Conservation (phyloP, 2,888 invertebrate genomes). For the Epirrita christyi region DNA sequence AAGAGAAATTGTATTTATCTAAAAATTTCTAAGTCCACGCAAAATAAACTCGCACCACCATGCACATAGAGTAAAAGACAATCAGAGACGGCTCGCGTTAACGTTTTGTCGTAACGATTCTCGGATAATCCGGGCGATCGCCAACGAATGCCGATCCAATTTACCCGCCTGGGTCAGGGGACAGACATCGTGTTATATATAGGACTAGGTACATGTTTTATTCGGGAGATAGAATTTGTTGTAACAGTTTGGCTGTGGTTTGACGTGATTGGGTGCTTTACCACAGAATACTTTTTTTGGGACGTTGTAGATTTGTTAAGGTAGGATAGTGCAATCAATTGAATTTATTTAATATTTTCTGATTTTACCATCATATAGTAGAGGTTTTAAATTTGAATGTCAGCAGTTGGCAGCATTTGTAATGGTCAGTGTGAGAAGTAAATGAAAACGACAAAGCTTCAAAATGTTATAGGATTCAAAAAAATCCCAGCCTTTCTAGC, state of each 20-base stretch:
- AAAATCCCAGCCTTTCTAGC: constrained; percentile 12
- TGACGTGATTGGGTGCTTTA: constrained; percentile 23
- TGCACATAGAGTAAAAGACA: constrained; percentile 55
- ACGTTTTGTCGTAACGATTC: constrained; percentile 51
- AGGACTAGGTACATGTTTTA: constrained; percentile 39
- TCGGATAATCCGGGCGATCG: constrained; percentile 48
- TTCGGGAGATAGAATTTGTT: constrained; percentile 38
- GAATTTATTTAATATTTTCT: no score
- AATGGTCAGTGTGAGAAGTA: no score
- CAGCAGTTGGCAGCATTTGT: no score
- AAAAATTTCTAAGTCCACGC: no score
- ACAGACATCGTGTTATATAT: constrained; percentile 24
- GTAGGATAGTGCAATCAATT: constrained; percentile 1
- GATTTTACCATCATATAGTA: no score
- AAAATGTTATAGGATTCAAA: neutral
- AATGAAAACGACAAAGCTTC: no score
- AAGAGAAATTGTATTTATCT: no score
- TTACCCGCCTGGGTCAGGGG: constrained; percentile 45
- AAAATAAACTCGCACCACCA: constrained; percentile 25
- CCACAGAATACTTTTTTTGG: constrained; percentile 4
- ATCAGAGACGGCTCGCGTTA: constrained; percentile 57
- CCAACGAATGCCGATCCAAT: constrained; percentile 59
- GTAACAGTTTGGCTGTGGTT: constrained; percentile 33
- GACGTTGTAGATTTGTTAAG: neutral
- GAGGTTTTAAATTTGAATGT: neutral